These are phyloP conservation scores for Cephus pulcher DNA, from an alignment of 2,888 invertebrate species.

Conservation along the genomic window DNA sequence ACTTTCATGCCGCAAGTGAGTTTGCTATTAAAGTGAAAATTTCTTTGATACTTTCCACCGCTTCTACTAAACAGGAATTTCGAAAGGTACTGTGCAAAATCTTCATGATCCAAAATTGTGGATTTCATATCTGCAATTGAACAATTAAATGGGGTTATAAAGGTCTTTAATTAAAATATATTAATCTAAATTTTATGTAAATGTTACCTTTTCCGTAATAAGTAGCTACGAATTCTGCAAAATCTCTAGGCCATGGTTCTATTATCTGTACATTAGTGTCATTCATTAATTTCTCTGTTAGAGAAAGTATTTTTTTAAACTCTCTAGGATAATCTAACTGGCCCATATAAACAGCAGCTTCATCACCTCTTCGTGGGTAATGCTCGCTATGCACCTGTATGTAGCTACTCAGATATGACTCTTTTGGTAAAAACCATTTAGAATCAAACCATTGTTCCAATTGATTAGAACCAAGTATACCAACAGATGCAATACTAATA, in stretches of 20 bases:
- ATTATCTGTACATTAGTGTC: slow-evolving; percentile 69
- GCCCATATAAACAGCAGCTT: slow-evolving; percentile 76
- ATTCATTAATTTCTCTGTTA: slow-evolving; percentile 69
- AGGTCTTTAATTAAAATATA: not conserved
- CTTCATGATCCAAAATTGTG: slow-evolving; percentile 66
- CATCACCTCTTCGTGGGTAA: slow-evolving; percentile 76
- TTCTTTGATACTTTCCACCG: slow-evolving; percentile 77
- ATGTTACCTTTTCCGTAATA: slow-evolving; percentile 71
- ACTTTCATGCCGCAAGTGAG: slow-evolving; percentile 74
- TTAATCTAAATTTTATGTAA: not conserved
- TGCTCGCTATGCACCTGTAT: slow-evolving; percentile 69
- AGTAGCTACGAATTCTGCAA: slow-evolving; percentile 72
- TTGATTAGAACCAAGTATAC: slow-evolving; percentile 72
- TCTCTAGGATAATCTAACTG: slow-evolving; percentile 73
- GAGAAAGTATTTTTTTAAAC: slow-evolving; percentile 70
- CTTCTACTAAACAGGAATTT: slow-evolving; percentile 77
- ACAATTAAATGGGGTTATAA: slow-evolving; percentile 9
- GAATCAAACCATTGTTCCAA: slow-evolving; percentile 85
- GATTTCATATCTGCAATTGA: slow-evolving; percentile 66
- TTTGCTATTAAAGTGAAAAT: slow-evolving; percentile 73
- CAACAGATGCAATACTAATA: slow-evolving; percentile 71
- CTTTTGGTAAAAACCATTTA: slow-evolving; percentile 81
- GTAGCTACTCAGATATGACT: slow-evolving; percentile 76
- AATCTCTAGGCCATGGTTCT: slow-evolving; percentile 76
- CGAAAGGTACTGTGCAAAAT: slow-evolving; percentile 75